phyloP scores from a whole-genome alignment of 2,797 vertebrate genomes.

The Podarcis siculus region DNA sequence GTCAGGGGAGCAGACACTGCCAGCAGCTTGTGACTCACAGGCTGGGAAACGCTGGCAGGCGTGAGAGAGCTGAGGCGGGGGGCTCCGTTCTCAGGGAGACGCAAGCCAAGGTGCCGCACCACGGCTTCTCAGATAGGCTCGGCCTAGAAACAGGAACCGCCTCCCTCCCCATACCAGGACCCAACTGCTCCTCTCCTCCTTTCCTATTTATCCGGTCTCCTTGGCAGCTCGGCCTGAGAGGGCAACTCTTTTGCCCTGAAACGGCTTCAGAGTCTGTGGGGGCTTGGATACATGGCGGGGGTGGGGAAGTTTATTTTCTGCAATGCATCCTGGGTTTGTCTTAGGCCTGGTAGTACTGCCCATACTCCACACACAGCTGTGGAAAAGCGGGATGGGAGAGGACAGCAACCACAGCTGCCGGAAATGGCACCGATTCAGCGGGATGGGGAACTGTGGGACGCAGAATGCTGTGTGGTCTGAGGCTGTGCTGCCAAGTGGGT shows the following conservation, averaged over 20 bases:
- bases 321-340: background rate
- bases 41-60: constrained; percentile 61
- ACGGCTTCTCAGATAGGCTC: constrained; percentile 69
- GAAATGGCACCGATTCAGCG: background rate
- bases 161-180: background rate
- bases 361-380: constrained; percentile 1
- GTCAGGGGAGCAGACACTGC: constrained; percentile 53
- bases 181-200: background rate
- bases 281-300: background rate
- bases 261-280: constrained; percentile 4
- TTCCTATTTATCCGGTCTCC: background rate
- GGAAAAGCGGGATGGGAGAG: background rate
- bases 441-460: background rate
- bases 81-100: constrained; percentile 47
- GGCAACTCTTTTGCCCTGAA: background rate
- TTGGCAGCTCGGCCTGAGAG: background rate
- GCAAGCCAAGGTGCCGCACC: constrained; percentile 51
- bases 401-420: background rate
- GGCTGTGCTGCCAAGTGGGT: background rate
- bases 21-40: constrained; percentile 71
- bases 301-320: constrained; percentile 1
- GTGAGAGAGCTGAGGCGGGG: constrained; percentile 38
- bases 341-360: background rate
- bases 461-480: background rate
- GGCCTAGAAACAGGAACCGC: constrained; percentile 53